A percentile compares a stretch with the other conserved stretches of the same genome.
Evolutionary conservation across 2,113 vertebrate genomes (phyloP).

Genomic region (Ageneiosus marmoratus): DNA sequence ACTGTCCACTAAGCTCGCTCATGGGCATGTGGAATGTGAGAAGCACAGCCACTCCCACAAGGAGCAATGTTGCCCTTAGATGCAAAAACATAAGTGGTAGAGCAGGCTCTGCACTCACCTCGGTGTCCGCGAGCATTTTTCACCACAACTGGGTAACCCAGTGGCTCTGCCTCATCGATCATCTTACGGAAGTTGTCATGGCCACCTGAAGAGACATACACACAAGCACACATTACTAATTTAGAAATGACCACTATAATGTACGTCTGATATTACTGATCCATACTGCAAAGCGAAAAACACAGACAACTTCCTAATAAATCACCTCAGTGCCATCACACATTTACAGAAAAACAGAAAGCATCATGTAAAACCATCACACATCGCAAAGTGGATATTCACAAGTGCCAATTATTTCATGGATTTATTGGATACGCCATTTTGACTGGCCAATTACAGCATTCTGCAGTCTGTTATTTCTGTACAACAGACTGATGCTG

Average conservation of each 20-base stretch:
- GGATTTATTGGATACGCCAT: too few relatives aligned
- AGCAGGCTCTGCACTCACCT: constrained; percentile 70
- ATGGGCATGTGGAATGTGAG: constrained; percentile 12
- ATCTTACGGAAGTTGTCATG: constrained; percentile 91
- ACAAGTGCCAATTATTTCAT: too few relatives aligned
- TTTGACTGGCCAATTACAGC: too few relatives aligned
- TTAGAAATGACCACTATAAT: constrained; percentile 21
- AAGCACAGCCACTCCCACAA: not conserved
- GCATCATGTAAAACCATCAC: not conserved
- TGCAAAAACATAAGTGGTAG: not conserved
- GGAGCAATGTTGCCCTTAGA: not conserved
- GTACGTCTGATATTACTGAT: constrained; percentile 15
- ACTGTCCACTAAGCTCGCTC: not conserved
- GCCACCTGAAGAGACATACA: constrained; percentile 73
- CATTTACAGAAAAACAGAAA: constrained; percentile 29
- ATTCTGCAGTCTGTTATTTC: too few relatives aligned
- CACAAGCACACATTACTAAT: constrained; percentile 22
- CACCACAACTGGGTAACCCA: constrained; percentile 89
- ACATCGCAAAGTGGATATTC: not conserved
- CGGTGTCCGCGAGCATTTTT: constrained; percentile 89
- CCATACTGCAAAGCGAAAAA: constrained; percentile 3
- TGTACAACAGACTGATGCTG: too few relatives aligned
- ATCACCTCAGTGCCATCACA: not conserved
- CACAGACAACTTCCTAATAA: constrained; percentile 22
- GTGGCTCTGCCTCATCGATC: constrained; percentile 87